Conservation (phyloP, 2,888 invertebrate genomes). For the Tanypteryx hageni region DNA sequence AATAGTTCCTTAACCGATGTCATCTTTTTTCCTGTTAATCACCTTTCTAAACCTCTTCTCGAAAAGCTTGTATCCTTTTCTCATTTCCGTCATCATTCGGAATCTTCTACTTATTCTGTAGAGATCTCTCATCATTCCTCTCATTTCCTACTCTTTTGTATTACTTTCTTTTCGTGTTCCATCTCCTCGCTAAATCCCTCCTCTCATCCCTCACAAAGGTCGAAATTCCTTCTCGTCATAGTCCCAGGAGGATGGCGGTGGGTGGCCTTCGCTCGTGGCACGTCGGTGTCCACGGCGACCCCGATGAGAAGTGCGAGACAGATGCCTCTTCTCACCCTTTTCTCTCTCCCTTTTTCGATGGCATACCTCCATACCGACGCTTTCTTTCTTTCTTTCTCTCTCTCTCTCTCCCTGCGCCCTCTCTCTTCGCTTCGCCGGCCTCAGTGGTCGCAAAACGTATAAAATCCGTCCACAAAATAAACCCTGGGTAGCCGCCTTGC, state of each 20-base stretch:
- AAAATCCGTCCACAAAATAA: background rate
- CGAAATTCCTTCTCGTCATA: too few species aligned
- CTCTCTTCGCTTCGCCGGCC: background rate
- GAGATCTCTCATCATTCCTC: background rate
- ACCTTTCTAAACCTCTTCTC: background rate
- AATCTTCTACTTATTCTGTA: background rate
- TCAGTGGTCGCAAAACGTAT: background rate
- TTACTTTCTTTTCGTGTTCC: background rate
- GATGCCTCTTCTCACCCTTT: too few species aligned
- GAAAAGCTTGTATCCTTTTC: background rate
- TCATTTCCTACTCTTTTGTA: background rate
- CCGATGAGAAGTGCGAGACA: too few species aligned
- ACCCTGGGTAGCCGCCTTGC: background rate
- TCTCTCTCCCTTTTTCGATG: too few species aligned
- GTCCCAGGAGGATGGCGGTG: too few species aligned
- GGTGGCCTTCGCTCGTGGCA: too few species aligned
- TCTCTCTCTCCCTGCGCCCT: background rate
- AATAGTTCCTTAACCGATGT: too few species aligned
- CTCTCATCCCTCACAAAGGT: background rate
- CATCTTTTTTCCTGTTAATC: too few species aligned
- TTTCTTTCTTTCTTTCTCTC: background rate
- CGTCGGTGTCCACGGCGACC: too few species aligned
- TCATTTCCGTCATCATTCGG: background rate
- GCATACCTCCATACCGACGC: too few species aligned
- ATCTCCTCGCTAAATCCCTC: background rate